Evolutionary conservation across 1,140 invertebrate genomes (phyloP), one percentile per base, ranked within the genome.

Genomic region (Microplitis mediator): DNA sequence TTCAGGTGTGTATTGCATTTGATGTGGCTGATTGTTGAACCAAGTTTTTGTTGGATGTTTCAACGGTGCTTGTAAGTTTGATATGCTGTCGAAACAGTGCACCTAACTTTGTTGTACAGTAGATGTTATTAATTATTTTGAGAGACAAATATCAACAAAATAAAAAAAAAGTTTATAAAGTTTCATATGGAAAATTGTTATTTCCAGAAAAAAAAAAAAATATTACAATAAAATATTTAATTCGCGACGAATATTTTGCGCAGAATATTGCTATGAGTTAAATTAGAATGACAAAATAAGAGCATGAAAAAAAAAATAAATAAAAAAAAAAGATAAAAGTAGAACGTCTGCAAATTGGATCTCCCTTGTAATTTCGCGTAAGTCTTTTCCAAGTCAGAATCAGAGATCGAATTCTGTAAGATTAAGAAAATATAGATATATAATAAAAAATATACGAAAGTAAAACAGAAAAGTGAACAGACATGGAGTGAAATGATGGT

Each of bases 271-370:
- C 50, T 50, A 35, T 45, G 60, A 45, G 39, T 71, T 16, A 63
- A 71, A 52, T 32, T 11, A 45, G 39, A 45, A 45, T 45, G 39
- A 6, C 39, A 9, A 45, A 45, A 9, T 23, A 23, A 23, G 23
- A 23, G 23, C 23, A 23, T 23, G 2, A 45, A 45, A 39, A 45
- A 45, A 2, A 45, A 45, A 45, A 45, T 45, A 45, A 45, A 45
- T 45, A 45, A 45, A 45, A 45, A 2, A 1, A 45, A 45, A 45
- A 2, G 45, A 11, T 23, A 45, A 63, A 66, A n/a, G 50, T 11
- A 62, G 61, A 63, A 52, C 23, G 60, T 63, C 64, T 71, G 69
- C 65, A 71, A 71, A 71, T 71, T 71, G 69, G 64, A 64, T 71
- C 69, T 61, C 58, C n/a, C 39, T 39, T 39, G 69, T 71, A 71